These are phyloP conservation scores for Rattus rattus DNA, from an alignment of 2,113 vertebrate species.

Conservation along the genomic window DNA sequence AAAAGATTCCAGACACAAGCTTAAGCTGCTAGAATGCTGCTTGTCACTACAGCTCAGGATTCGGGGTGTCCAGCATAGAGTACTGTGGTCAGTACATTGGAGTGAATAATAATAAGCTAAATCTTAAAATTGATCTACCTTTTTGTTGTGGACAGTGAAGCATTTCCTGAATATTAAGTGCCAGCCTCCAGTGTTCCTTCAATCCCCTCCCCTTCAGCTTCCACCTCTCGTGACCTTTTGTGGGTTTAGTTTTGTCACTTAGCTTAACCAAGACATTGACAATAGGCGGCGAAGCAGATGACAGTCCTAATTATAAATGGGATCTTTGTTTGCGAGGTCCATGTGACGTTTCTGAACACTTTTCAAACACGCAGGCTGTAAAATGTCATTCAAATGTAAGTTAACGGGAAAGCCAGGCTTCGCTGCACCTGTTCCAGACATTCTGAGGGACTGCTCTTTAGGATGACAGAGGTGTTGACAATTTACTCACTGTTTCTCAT, in stretches of 20 bases:
- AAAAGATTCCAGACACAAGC: not conserved
- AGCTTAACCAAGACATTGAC: constrained; percentile 45
- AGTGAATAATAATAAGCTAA: not conserved
- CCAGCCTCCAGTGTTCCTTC: not conserved
- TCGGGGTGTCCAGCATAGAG: not conserved
- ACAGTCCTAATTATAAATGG: constrained; percentile 64
- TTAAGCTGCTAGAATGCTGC: rapidly evolving
- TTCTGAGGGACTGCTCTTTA: constrained; percentile 52
- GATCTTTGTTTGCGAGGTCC: constrained; percentile 47
- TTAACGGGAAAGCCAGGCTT: constrained; percentile 56
- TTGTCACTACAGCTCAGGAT: not conserved
- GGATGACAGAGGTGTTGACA: constrained; percentile 38
- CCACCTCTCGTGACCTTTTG: constrained; percentile 54
- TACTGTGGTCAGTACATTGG: not conserved
- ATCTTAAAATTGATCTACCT: constrained; percentile 24
- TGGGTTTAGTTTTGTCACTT: constrained; percentile 44
- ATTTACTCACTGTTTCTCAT: not conserved
- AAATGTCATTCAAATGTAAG: constrained; percentile 75
- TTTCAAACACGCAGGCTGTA: constrained; percentile 48
- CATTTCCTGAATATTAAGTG: not conserved
- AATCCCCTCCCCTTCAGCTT: not conserved
- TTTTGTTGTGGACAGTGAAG: not conserved
- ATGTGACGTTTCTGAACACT: not conserved
- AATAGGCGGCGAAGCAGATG: constrained; percentile 43
- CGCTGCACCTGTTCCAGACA: constrained; percentile 52